Conservation (phyloP, 2,888 invertebrate species). For the Electrophaes corylata region DNA sequence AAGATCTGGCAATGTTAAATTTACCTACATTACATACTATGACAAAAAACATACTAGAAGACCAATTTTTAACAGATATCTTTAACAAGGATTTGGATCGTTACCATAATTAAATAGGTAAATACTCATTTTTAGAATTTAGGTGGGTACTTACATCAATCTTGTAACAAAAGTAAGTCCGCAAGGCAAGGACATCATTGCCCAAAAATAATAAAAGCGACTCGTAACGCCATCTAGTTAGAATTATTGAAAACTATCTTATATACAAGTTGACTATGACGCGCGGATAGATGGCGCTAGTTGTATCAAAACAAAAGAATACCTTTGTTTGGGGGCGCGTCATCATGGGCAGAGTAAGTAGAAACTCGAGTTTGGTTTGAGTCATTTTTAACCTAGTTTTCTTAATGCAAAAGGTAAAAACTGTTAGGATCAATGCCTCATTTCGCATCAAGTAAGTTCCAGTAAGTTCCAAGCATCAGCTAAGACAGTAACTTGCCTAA, state of each 20-base stretch:
- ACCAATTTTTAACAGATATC: too few relatives aligned
- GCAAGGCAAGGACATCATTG: not conserved
- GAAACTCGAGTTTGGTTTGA: not conserved
- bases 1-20: too few relatives aligned
- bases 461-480: too few relatives aligned
- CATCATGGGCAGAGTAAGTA: not conserved
- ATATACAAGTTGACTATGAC: not conserved
- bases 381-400: not conserved
- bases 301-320: constrained; percentile 12
- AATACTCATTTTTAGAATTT: too few relatives aligned
- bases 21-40: too few relatives aligned
- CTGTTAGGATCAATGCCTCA: too few relatives aligned
- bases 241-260: constrained; percentile 6
- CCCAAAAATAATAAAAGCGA: constrained; percentile 7
- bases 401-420: not conserved
- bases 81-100: too few relatives aligned
- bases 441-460: too few relatives aligned
- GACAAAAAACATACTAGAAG: too few relatives aligned
- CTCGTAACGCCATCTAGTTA: constrained; percentile 46
- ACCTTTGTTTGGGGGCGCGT: not conserved
- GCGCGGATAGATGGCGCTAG: constrained; percentile 49
- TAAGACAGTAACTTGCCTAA: too few relatives aligned
- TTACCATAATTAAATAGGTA: too few relatives aligned
- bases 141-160: too few relatives aligned
- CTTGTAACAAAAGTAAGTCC: not conserved